Evolutionary conservation across 2,113 vertebrate species (phyloP).

Genomic region (Etia nguti): DNA sequence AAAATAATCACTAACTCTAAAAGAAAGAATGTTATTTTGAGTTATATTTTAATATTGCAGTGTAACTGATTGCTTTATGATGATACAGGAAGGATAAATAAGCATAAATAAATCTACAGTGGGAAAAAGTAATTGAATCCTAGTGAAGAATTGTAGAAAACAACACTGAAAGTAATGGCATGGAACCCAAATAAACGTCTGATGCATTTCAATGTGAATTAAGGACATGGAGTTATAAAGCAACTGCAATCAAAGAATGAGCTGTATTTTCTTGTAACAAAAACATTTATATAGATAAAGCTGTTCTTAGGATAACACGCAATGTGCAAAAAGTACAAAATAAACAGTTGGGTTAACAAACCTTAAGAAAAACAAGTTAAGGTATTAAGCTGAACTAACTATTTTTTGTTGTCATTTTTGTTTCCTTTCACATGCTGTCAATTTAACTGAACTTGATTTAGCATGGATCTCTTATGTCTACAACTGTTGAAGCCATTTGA

Average conservation of each 20-base stretch:
- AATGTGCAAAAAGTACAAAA: neutral
- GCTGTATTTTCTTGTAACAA: neutral
- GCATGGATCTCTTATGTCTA: rapidly evolving
- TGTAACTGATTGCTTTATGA: neutral
- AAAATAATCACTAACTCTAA: neutral
- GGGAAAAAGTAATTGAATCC: neutral
- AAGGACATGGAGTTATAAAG: neutral
- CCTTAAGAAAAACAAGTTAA: neutral
- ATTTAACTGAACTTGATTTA: neutral
- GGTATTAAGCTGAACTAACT: neutral
- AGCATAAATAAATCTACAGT: neutral
- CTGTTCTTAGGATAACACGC: neutral
- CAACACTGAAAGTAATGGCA: neutral
- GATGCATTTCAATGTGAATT: neutral
- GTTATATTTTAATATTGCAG: neutral
- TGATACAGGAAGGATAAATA: neutral
- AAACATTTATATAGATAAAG: neutral
- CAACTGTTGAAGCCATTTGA: neutral
- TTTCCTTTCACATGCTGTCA: neutral
- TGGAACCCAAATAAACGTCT: neutral
- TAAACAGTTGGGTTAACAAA: neutral
- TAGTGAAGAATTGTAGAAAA: neutral
- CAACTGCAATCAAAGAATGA: neutral
- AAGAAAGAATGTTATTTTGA: neutral
- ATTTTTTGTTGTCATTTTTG: neutral